Conservation (phyloP, 2,797 vertebrate species). For the Pelochelys cantorii region DNA sequence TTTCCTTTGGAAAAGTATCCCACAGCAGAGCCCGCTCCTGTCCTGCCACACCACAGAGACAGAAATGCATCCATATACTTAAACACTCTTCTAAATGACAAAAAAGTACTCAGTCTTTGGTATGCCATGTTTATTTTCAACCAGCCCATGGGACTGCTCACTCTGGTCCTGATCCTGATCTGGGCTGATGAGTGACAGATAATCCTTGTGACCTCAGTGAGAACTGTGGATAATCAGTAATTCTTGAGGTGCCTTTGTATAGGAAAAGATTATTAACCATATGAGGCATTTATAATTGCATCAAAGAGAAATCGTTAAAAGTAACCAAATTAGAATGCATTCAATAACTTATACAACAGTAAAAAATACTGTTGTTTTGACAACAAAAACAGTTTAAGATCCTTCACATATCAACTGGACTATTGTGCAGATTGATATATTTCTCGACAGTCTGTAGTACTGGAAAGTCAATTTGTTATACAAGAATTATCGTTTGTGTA, state of each 20-base stretch:
- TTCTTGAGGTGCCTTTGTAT: neutral
- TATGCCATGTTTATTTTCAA: neutral
- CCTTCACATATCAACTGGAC: constrained; percentile 43
- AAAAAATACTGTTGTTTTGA: constrained; percentile 19
- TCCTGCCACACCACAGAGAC: neutral
- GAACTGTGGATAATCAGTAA: neutral
- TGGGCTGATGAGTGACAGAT: neutral
- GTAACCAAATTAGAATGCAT: neutral
- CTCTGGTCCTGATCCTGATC: neutral
- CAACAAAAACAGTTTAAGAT: constrained; percentile 51
- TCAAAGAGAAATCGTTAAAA: neutral
- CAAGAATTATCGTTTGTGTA: neutral
- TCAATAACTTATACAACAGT: neutral
- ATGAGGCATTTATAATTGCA: neutral
- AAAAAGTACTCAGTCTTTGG: neutral
- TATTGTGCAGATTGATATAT: constrained; percentile 38
- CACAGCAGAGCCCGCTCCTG: neutral
- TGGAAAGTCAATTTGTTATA: neutral
- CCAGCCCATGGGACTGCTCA: neutral
- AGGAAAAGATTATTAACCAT: neutral
- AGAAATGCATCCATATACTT: neutral
- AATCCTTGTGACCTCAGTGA: neutral
- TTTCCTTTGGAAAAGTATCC: neutral
- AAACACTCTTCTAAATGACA: neutral
- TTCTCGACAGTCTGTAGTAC: neutral